Evolutionary conservation across 2,888 invertebrate genomes (phyloP), one percentile per base, ranked within the genome.

Genomic region (Cataglyphis cursor): DNA sequence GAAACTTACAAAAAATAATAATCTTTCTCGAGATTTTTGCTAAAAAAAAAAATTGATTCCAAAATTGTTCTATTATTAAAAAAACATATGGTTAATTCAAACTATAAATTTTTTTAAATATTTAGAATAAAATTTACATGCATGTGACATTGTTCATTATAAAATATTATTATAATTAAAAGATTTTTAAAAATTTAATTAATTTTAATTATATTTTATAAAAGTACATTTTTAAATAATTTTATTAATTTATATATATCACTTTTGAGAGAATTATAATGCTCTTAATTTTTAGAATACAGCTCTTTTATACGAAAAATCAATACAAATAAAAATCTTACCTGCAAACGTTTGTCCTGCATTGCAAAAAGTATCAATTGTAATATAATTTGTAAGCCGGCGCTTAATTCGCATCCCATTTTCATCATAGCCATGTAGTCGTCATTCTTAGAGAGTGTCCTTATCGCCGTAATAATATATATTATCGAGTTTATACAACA

Each of bases 361-460:
- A 44, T 59, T 1, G 31, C 44, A 8, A 78, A 78, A 1, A 78
- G 59, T 35, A 59, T 41, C 21, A 78, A 0, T 18, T 78, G 78
- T 18, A 78, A 12, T 15, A 44, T 31, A 21, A 78, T 21, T 57
- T 78, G 78, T 21, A 59, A 15, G 8, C 1, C 44, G 4, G 59
- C 59, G 59, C 78, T 44, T 9, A 78, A 59, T 18, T 78, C 70
- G 18, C 78, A 78, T 24, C 78, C 70, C 15, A 78, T 2, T 44
- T 70, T 78, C 35, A 78, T 70, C 44, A 68, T 0, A 31, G 48
- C 2, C 21, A 21, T 21, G 21, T 78, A 10, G 9, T 70, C 18
- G 6, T 28, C 59, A 12, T 59, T 6, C 3, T 59, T 31, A 4
- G 2, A 35, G 12, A 78, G 3, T 18, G 70, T 78, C 70, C 70